phyloP scores from a whole-genome alignment of 1,140 invertebrate species.

The Microplitis mediator region DNA sequence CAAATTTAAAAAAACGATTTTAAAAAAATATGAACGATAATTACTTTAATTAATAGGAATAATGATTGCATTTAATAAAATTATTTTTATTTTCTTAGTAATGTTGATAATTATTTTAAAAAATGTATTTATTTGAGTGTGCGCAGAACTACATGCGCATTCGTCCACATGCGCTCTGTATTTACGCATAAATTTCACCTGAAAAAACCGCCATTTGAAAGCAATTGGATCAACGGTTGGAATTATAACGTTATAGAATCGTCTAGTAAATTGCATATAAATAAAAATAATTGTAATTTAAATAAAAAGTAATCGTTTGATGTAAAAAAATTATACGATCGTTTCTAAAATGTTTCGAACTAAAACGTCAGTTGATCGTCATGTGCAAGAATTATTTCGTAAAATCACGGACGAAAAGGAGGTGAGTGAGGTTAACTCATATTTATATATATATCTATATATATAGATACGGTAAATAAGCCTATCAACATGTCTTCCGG shows the following conservation, averaged over 20 bases:
- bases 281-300: neutral
- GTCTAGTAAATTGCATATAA: neutral
- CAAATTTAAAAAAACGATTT: too few species aligned
- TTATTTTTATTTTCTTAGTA: too few species aligned
- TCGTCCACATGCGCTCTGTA: too few species aligned
- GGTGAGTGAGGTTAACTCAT: conserved; percentile 60
- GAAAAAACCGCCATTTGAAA: neutral
- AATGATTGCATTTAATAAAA: too few species aligned
- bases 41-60: too few species aligned
- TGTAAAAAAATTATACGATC: too few species aligned
- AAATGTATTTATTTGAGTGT: neutral
- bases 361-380: conserved; percentile 73
- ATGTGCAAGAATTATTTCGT: conserved; percentile 69
- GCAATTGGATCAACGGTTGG: neutral
- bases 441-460: neutral
- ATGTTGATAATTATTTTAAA: too few species aligned
- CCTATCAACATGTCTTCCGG: neutral
- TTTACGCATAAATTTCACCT: neutral
- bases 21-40: too few species aligned
- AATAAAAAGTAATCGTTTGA: neutral
- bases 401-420: conserved; percentile 71
- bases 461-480: neutral
- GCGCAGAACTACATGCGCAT: too few species aligned
- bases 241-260: neutral
- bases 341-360: conserved; percentile 67